Conservation (phyloP, 2,888 invertebrate genomes). For the Leptinotarsa tumamoca region DNA sequence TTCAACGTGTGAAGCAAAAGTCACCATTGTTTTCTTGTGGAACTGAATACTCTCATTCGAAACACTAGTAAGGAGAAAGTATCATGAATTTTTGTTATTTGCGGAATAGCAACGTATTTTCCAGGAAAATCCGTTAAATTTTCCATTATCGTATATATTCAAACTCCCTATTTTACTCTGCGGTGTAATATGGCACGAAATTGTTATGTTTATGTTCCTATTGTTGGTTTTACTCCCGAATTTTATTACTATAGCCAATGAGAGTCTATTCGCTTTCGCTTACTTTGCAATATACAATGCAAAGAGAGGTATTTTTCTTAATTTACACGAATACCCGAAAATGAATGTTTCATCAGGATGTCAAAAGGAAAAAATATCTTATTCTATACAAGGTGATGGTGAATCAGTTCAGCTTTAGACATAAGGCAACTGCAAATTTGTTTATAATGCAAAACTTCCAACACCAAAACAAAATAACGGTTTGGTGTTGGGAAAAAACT, state of each 20-base stretch:
- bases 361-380: neutral
- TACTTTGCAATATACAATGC: conserved; percentile 30
- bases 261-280: conserved; percentile 45
- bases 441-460: no score
- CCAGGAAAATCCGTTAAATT: conserved; percentile 44
- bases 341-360: neutral
- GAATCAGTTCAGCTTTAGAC: no score
- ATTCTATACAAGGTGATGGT: no score
- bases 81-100: conserved; percentile 2
- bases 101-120: conserved; percentile 9
- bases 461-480: no score
- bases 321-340: conserved; percentile 3
- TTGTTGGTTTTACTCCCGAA: conserved; percentile 49
- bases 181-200: conserved; percentile 43
- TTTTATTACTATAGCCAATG: conserved; percentile 49
- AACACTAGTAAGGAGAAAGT: neutral
- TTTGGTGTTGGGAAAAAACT: no score
- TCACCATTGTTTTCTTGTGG: neutral
- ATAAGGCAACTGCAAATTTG: no score
- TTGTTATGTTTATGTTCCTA: conserved; percentile 49
- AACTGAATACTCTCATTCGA: conserved; percentile 6
- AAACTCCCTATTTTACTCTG: conserved; percentile 46
- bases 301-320: conserved; percentile 19
- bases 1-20: neutral
- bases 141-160: conserved; percentile 49